Percentiles rank a stretch among this genome's conserved stretches.
Conservation (phyloP, 37 sponge, comb jelly and placozoan genomes). For the Oscarella lobularis region DNA sequence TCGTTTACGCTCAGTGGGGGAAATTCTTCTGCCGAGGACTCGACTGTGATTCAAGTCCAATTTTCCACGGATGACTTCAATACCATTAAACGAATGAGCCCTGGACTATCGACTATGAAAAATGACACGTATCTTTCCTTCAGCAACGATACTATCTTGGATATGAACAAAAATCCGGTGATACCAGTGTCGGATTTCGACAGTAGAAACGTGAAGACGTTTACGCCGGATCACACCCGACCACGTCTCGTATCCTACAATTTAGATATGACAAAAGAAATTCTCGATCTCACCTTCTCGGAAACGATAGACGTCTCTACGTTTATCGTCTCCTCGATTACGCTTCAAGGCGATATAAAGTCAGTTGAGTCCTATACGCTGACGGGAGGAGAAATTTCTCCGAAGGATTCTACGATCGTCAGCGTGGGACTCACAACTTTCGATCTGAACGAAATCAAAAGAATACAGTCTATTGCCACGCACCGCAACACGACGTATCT, state of each 20-base stretch:
- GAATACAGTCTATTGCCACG: conserved; percentile 30
- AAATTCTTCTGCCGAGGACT: conserved; percentile 39
- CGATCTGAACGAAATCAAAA: conserved; percentile 66
- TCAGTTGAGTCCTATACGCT: conserved; percentile 7
- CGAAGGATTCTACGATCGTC: conserved; percentile 48
- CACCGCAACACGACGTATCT: not conserved
- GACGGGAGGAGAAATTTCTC: conserved; percentile 28
- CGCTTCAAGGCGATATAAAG: conserved; percentile 19
- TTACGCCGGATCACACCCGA: conserved; percentile 33
- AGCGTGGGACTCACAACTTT: conserved; percentile 27
- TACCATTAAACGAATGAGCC: conserved; percentile 69
- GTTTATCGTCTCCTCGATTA: conserved; percentile 31
- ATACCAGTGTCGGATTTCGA: conserved; percentile 21
- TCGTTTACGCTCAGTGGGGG: conserved; percentile 45
- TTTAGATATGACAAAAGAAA: conserved; percentile 55
- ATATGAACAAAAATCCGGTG: conserved; percentile 62
- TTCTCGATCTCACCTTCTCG: conserved; percentile 52
- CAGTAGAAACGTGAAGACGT: conserved; percentile 13
- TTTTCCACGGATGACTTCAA: conserved; percentile 58
- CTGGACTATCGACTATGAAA: conserved; percentile 43
- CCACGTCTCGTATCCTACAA: conserved; percentile 40
- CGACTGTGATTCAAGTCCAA: conserved; percentile 31
- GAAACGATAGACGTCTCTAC: conserved; percentile 71
- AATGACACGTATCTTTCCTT: conserved; percentile 53
- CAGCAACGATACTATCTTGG: conserved; percentile 44